Percentiles rank a stretch among this genome's conserved stretches.
Conservation (phyloP, 2,113 vertebrate genomes). For the Rattus norvegicus region DNA sequence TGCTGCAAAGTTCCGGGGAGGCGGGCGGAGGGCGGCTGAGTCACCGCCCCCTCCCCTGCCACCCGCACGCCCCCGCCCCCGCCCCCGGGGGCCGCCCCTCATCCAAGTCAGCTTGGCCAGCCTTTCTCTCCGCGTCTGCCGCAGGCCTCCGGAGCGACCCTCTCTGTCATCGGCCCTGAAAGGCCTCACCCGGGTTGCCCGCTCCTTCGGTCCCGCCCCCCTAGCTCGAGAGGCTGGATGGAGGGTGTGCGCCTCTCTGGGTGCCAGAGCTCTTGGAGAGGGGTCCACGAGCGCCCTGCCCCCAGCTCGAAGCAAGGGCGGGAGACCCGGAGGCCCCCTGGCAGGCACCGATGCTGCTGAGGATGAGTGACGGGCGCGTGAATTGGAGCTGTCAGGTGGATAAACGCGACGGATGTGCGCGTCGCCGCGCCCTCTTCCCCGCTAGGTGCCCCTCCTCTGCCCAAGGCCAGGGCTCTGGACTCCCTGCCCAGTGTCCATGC, state of each 20-base stretch:
- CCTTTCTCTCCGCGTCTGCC: not conserved
- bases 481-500: not conserved
- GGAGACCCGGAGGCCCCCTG: not conserved
- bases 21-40: slow-evolving; percentile 77
- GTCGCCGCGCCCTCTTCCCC: slow-evolving; percentile 7
- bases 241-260: not conserved
- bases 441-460: not conserved
- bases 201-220: not conserved
- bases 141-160: not conserved
- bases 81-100: not conserved
- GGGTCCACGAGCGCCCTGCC: not conserved
- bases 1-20: slow-evolving; percentile 82
- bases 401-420: slow-evolving; percentile 58
- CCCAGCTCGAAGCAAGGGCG: not conserved
- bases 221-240: not conserved
- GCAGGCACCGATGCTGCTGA: slow-evolving; percentile 26
- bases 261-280: not conserved
- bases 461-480: rapidly evolving
- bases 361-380: slow-evolving; percentile 68
- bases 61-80: not conserved
- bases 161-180: not conserved
- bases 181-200: not conserved
- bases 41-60: slow-evolving; percentile 75
- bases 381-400: slow-evolving; percentile 79
- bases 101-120: not conserved